Base-by-base conservation (phyloP, 2,888 invertebrate genomes). In the Sphaerophoria rueppellii region DNA sequence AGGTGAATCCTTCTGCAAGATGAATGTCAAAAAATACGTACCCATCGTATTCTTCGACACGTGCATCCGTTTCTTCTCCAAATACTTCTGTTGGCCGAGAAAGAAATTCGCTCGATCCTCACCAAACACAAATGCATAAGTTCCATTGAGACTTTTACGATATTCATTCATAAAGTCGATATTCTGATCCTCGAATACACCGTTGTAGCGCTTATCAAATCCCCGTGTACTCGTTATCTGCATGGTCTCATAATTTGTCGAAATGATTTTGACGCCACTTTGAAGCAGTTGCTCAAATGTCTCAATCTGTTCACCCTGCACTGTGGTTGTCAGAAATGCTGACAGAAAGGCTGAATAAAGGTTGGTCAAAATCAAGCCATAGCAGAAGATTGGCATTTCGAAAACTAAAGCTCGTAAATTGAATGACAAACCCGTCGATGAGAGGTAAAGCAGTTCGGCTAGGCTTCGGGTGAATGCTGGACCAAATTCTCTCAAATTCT, bases 281-380 rank as follows among this genome's bases (percentile, higher is more conserved):
- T 54, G 46, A 11, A 24, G 24, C 24, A 83, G 16, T 43, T 79
- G 60, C 7, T 79, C 71, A 0, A 83, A 14, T 7, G 67, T 71
- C 4, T 79, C 83, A n/a, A 83, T 72, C 43, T 83, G 83, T 0
- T 55, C 65, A 0, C 67, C 83, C 16, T 79, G 79, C 7, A 83
- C 83, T 7, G 83, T 79, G 12, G 83, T 83, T n/a, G 83, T 83
- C 0, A 83, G 75, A 11, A 83, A 83, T 0, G 83, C 83, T 4
- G 79, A 83, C 16, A 83, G 35, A 1, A 83, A 75, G 2, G 83
- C 83, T 14, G 67, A 9, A 14, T 79, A 83, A 9, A 75, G 34
- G 12, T 83, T 83, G 4, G 83, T 83, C 32, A 83, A 61, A 12
- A 83, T 71, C 9, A 83, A 40, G 4, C 79, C 79, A 14, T 79